phyloP scores from a whole-genome alignment of 1,140 invertebrate genomes.

The Drosophila ambigua region DNA sequence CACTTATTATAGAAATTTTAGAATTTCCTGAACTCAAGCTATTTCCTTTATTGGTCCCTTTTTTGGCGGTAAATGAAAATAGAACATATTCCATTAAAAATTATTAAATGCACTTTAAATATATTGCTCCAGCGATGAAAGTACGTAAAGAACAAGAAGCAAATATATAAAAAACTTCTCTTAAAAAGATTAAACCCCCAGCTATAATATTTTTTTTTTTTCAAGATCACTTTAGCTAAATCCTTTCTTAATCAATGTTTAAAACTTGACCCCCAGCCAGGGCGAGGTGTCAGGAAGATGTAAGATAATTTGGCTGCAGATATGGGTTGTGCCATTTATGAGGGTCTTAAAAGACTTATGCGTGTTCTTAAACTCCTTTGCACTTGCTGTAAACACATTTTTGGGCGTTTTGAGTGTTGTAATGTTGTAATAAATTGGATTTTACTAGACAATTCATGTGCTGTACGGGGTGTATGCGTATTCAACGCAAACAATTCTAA shows the following conservation, averaged over 20 bases:
- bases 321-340: slow-evolving; percentile 29
- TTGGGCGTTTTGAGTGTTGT: not conserved
- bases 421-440: slow-evolving; percentile 17
- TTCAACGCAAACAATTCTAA: not conserved
- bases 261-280: not conserved
- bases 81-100: too few relatives aligned
- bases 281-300: not conserved
- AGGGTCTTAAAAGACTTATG: slow-evolving; percentile 36
- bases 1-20: too few relatives aligned
- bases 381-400: not conserved
- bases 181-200: too few relatives aligned
- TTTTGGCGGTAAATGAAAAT: too few relatives aligned
- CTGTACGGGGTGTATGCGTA: not conserved
- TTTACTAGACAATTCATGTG: not conserved
- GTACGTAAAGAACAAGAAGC: too few relatives aligned
- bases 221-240: not conserved
- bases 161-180: too few relatives aligned
- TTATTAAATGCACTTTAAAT: too few relatives aligned
- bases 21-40: too few relatives aligned
- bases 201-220: not conserved
- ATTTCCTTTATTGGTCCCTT: too few relatives aligned
- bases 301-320: slow-evolving; percentile 9
- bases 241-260: not conserved
- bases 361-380: slow-evolving; percentile 4
- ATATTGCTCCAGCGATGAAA: too few relatives aligned